phyloP scores from a whole-genome alignment of 2,113 vertebrate species.

The Polypterus senegalus region DNA sequence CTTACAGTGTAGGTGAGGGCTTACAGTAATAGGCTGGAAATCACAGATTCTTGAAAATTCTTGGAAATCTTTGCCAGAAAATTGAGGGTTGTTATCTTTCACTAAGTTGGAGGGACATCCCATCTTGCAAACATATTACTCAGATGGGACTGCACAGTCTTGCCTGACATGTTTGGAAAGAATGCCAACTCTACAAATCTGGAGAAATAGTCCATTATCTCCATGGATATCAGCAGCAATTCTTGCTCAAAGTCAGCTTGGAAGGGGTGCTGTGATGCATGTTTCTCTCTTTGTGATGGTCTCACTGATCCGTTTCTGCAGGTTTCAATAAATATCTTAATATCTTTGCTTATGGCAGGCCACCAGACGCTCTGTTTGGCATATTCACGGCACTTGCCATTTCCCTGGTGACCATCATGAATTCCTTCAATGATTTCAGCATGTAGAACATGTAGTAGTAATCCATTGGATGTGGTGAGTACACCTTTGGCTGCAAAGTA shows the following conservation, averaged over 20 bases:
- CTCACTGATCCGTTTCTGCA: neutral
- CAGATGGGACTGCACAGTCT: neutral
- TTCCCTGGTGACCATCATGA: too few species aligned
- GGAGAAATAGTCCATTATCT: neutral
- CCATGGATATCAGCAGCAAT: neutral
- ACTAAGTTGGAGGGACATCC: neutral
- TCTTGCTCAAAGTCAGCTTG: neutral
- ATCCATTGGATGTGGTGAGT: neutral
- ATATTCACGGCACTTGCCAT: too few species aligned
- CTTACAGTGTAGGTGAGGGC: neutral
- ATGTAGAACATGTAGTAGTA: too few species aligned
- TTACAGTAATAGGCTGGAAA: neutral
- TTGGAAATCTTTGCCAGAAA: neutral
- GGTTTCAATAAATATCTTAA: neutral
- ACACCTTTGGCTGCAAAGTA: neutral
- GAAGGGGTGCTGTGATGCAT: neutral
- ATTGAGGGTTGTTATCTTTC: neutral
- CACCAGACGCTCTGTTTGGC: too few species aligned
- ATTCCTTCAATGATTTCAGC: too few species aligned
- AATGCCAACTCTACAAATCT: neutral
- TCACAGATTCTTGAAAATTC: neutral
- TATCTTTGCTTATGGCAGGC: too few species aligned
- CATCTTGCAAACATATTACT: neutral
- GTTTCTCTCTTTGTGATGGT: neutral
- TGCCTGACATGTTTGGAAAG: conserved; percentile 1